Percentiles rank a stretch among this genome's conserved stretches.
phyloP scores from a whole-genome alignment of 2,113 vertebrate genomes.

The Leptobrachium leishanense region DNA sequence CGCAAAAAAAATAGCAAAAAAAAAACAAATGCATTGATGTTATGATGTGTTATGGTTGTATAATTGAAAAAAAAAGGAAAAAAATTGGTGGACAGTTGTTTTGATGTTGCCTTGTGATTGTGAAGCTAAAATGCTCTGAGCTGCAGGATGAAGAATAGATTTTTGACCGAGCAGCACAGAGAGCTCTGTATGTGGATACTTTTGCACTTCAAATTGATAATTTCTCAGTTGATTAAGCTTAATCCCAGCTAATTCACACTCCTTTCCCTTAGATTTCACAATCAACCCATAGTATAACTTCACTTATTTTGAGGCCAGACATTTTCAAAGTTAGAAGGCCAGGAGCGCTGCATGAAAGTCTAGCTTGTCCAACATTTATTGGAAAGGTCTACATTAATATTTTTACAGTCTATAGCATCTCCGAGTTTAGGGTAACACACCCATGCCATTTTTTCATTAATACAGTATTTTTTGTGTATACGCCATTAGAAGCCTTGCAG shows the following conservation, averaged over 20 bases:
- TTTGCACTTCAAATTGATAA: not conserved
- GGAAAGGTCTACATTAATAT: too few relatives aligned
- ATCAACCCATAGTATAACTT: constrained; percentile 8
- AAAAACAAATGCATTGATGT: too few relatives aligned
- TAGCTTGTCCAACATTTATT: too few relatives aligned
- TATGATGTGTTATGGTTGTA: not conserved
- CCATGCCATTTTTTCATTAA: too few relatives aligned
- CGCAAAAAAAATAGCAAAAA: too few relatives aligned
- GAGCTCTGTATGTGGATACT: not conserved
- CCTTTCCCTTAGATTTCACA: not conserved
- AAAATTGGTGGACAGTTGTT: constrained; percentile 13
- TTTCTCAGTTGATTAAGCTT: constrained; percentile 35
- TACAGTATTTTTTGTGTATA: too few relatives aligned
- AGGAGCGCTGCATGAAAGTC: too few relatives aligned
- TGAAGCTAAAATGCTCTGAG: constrained; percentile 18
- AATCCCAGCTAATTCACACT: not conserved
- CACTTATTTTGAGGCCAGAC: not conserved
- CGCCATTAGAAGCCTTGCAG: too few relatives aligned
- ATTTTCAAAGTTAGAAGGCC: not conserved
- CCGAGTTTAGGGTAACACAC: too few relatives aligned
- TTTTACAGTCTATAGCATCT: too few relatives aligned
- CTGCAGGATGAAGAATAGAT: constrained; percentile 4
- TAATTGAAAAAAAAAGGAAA: constrained; percentile 14
- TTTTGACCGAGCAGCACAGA: constrained; percentile 1
- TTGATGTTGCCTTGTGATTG: constrained; percentile 31